Conservation (phyloP, 37 sponge, comb jelly and placozoan species). For the Mnemiopsis leidyi region DNA sequence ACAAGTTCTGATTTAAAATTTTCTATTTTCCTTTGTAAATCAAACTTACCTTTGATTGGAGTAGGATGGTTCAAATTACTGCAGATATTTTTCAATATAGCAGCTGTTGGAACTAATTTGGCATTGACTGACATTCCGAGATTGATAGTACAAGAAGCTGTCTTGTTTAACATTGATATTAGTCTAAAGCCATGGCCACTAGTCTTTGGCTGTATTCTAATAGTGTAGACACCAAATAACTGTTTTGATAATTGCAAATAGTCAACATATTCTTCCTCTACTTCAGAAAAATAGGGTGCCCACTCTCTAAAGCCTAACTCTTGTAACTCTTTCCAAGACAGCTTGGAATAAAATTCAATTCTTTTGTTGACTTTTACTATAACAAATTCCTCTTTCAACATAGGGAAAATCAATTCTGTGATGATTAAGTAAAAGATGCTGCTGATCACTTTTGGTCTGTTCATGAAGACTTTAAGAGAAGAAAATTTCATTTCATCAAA, state of each 20-base stretch:
- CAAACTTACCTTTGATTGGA: background rate
- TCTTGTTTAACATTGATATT: background rate
- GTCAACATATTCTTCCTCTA: background rate
- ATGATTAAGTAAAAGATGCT: background rate
- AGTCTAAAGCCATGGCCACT: background rate
- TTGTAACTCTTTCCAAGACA: background rate
- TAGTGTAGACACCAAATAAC: background rate
- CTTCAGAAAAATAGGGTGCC: background rate
- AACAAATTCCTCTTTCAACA: background rate
- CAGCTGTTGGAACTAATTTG: background rate
- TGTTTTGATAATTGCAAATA: background rate
- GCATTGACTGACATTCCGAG: background rate
- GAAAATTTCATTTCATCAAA: background rate
- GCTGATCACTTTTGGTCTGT: background rate
- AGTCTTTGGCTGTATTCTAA: background rate
- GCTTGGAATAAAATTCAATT: background rate
- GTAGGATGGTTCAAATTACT: background rate
- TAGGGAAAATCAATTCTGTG: background rate
- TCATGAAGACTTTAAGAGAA: background rate
- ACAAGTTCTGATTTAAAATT: background rate
- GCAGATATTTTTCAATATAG: background rate
- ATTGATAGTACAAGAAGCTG: background rate
- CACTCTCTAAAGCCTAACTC: background rate
- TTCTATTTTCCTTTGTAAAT: background rate
- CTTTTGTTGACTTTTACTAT: background rate